Evolutionary conservation across 2,888 invertebrate species (phyloP).

Genomic region (Andrena fulva): DNA sequence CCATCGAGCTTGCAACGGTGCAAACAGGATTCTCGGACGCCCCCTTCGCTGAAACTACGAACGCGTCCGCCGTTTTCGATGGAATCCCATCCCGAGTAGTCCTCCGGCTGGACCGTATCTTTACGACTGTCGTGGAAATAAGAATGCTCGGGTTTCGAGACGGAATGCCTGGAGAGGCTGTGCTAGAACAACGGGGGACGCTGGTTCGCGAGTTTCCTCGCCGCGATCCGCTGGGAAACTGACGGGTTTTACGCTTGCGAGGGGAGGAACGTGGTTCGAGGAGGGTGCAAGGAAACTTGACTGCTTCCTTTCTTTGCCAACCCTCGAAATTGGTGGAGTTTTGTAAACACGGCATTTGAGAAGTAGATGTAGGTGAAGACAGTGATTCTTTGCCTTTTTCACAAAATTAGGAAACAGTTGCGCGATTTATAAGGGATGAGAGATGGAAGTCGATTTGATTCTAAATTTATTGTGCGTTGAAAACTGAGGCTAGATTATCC

Average conservation of each 20-base stretch:
- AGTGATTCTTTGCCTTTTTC: too few species aligned
- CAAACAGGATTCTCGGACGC: conserved; percentile 9
- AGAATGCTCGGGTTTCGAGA: conserved; percentile 35
- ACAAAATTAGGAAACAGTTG: background rate
- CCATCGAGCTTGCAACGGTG: background rate
- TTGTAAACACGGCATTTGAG: too few species aligned
- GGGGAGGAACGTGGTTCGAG: background rate
- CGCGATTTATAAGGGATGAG: background rate
- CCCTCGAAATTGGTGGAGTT: background rate
- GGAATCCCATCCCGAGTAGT: background rate
- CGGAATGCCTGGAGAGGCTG: conserved; percentile 22
- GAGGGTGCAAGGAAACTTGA: background rate
- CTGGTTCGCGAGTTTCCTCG: background rate
- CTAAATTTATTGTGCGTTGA: background rate
- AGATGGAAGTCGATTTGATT: background rate
- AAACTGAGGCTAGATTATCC: background rate
- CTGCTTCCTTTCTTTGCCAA: background rate
- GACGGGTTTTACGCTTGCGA: background rate
- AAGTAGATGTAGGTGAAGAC: too few species aligned
- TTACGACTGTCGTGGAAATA: conserved; percentile 28
- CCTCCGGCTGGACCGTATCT: conserved; percentile 20
- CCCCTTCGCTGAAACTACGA: background rate
- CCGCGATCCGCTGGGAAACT: background rate
- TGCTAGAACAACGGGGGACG: background rate
- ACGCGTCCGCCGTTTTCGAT: background rate